Base-by-base conservation (phyloP, 2,888 invertebrate genomes). In the Crioceris asparagi region DNA sequence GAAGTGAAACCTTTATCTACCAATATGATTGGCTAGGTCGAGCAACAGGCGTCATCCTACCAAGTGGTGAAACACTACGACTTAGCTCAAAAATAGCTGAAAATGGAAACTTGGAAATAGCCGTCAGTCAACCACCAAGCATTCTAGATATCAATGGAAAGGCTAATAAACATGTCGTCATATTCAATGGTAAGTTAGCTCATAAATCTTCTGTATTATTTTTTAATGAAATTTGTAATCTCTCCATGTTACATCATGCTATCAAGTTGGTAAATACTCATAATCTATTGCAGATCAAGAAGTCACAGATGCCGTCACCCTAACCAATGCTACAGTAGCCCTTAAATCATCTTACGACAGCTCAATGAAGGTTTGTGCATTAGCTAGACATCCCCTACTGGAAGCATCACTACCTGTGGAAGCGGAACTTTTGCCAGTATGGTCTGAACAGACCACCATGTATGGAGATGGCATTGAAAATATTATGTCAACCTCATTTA, bases 1-100 rank as follows among this genome's bases (percentile, higher is more conserved):
- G 84, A 44, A 83, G 83, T 15, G 85, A 87, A 56, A 85, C 90
- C 0, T 88, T 83, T 48, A 83, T 91, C 51, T 94, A 93, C 64
- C 82, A 85, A 55, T 94, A 93, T 56, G 91, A 94, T 56, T 78
- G 81, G 61, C 74, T 88, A 44, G 94, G 94, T 2, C 74, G 93
- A 29, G 81, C 91, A 3, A 82, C 79, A 0, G 81, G 83, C 53
- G 83, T 88, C 36, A 84, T 88, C 45, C 72, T 91, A 60, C 91
- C 94, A 17, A 92, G 91, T 46, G 94, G 94, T 38, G 91, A 93
- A 67, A 81, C 82, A 51, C 75, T 91, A 11, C 77, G 79, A 48
- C 74, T 91, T 39, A 74, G 73, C 11, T 88, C 88, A 1, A 80
- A 81, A 44, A 69, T 90, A 42, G 79, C 84, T 7, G 76, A 79